Conservation (phyloP, 1,140 invertebrate species). For the Trichoplusia ni region DNA sequence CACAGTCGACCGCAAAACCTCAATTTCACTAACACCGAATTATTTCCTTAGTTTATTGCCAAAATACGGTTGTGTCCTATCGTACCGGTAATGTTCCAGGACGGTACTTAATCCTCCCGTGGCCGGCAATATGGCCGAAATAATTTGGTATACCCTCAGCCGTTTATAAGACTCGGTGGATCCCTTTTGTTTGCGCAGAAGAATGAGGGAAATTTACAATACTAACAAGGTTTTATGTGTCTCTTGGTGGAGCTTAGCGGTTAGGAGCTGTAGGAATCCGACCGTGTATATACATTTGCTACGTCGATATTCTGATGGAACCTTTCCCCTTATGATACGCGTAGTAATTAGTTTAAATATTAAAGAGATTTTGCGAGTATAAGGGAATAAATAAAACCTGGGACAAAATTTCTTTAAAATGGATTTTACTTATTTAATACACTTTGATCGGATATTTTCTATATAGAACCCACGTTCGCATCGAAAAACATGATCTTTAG, state of each 20-base stretch:
- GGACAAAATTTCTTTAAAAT: too few relatives aligned
- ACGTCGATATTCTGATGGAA: too few relatives aligned
- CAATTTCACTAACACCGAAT: not conserved
- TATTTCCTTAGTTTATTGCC: constrained; percentile 14
- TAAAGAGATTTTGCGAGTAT: not conserved
- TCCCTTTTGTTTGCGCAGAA: constrained; percentile 53
- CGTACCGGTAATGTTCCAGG: not conserved
- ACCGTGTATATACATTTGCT: too few relatives aligned
- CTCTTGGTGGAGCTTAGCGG: constrained; percentile 8
- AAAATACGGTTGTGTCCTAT: not conserved
- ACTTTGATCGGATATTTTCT: too few relatives aligned
- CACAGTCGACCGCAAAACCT: not conserved
- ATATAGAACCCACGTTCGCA: too few relatives aligned
- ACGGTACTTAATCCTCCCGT: constrained; percentile 51
- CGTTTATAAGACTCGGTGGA: constrained; percentile 55
- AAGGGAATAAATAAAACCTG: too few relatives aligned
- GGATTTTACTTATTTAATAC: too few relatives aligned
- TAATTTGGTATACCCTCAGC: constrained; percentile 59
- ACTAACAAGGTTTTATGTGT: constrained; percentile 25
- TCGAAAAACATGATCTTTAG: not conserved
- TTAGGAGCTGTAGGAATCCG: too few relatives aligned
- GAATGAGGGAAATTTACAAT: constrained; percentile 48
- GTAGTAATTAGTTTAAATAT: too few relatives aligned
- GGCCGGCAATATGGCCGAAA: constrained; percentile 55
- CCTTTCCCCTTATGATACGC: too few relatives aligned